phyloP scores from a whole-genome alignment of 2,113 vertebrate species.

The Noturus placidus region DNA sequence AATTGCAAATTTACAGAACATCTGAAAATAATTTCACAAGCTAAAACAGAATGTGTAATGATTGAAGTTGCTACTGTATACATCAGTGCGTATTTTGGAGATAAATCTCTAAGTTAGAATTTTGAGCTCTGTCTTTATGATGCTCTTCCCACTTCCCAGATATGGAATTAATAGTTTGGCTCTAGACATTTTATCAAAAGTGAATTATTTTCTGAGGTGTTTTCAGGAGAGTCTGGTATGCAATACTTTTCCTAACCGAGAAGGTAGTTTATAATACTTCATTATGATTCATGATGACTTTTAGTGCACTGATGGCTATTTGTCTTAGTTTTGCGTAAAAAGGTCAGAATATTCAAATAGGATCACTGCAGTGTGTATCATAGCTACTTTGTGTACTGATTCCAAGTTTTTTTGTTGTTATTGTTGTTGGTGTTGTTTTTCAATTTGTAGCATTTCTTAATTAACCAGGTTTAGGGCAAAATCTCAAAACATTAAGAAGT shows the following conservation, averaged over 20 bases:
- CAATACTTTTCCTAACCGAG: constrained; percentile 13
- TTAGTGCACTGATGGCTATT: constrained; percentile 39
- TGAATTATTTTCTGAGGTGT: constrained; percentile 12
- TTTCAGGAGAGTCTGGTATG: constrained; percentile 70
- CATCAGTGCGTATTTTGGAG: neutral
- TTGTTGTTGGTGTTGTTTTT: neutral
- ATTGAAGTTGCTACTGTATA: too few relatives aligned
- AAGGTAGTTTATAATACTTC: constrained; percentile 35
- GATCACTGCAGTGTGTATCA: constrained; percentile 57
- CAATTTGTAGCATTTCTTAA: constrained; percentile 2
- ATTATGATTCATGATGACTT: constrained; percentile 45
- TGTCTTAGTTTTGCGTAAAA: constrained; percentile 39
- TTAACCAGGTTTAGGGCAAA: neutral
- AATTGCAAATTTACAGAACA: neutral
- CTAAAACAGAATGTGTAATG: neutral
- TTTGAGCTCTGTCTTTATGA: neutral
- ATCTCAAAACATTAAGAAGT: neutral
- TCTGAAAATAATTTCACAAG: neutral
- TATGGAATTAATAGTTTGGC: constrained; percentile 4
- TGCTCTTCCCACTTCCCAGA: neutral
- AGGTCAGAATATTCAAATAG: constrained; percentile 39
- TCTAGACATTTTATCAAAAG: constrained; percentile 15
- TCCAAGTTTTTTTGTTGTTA: neutral
- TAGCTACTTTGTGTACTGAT: constrained; percentile 43
- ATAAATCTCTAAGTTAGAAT: neutral